Evolutionary conservation across 2,888 invertebrate species (phyloP), one percentile per base, ranked within the genome.

Genomic region (Ennomos erosarius): DNA sequence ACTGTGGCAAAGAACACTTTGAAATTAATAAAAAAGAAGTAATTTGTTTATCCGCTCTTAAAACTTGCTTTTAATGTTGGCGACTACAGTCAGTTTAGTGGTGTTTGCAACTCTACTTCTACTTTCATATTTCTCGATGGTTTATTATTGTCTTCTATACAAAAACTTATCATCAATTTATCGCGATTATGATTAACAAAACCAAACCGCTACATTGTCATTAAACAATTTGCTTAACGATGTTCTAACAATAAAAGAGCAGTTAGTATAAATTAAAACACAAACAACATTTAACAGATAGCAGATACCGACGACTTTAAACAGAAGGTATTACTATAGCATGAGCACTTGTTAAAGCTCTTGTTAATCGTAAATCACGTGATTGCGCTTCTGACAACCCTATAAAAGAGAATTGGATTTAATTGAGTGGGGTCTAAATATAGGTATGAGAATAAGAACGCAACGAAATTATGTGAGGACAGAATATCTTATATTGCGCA

Each of bases 341-440:
- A 26, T 26, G 16, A 16, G n/a, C 26, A 6, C 26, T 26, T 26
- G 26, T 5, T 26, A 26, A 4, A 26, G 26, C 26, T 26, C 79
- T 83, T 70, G 79, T 85, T 87, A 81, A 74, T 84, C 35, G 9
- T 88, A 87, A 87, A 88, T 88, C 85, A 87, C 74, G 75, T 86
- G 85, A 87, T 89, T 88, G 87, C 79, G 68, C 73, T 74, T 79
- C 81, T 81, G 84, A 87, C 89, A 88, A 81, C 84, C 83, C 84
- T 73, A 70, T 71, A 74, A 64, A 69, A 72, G 74, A 70, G 81
- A 90, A 90, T 91, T 91, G 88, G 81, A 82, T 85, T 87, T 90
- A 90, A 90, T 90, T 89, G 87, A 85, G 73, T 73, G 60, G 54
- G 69, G 62, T 77, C 88, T 89, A 89, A 84, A 89, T 87, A 89